Conservation (phyloP, 2,797 vertebrate species). For the Enteromius anoplus region DNA sequence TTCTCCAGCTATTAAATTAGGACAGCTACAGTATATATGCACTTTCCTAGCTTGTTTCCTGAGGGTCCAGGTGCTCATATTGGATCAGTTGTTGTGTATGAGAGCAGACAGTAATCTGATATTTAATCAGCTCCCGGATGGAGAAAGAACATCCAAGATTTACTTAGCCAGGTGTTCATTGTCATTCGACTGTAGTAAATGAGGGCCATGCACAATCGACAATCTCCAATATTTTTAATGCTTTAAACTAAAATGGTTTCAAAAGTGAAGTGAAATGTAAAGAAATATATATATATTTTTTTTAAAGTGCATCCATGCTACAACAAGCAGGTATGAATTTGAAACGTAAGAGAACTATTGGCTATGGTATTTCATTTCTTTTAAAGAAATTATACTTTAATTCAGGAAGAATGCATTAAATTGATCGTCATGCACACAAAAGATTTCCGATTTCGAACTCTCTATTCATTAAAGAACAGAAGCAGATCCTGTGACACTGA, state of each 20-base stretch:
- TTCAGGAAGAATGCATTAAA: background rate
- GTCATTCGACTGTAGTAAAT: slow-evolving; percentile 12
- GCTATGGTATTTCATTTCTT: background rate
- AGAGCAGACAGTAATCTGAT: slow-evolving; percentile 9
- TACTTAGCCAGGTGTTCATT: slow-evolving; percentile 15
- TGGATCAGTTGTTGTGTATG: slow-evolving; percentile 13
- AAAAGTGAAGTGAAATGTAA: background rate
- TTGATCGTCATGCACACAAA: background rate
- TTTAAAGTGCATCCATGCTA: background rate
- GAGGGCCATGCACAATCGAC: background rate
- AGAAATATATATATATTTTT: background rate
- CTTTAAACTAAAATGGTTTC: background rate
- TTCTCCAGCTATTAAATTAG: background rate
- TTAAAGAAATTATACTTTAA: background rate
- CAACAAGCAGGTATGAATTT: background rate
- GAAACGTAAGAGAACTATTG: background rate
- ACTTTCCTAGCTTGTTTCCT: slow-evolving; percentile 3
- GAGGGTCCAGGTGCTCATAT: background rate
- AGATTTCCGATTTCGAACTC: background rate
- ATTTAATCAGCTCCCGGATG: background rate
- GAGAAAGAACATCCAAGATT: slow-evolving; percentile 2
- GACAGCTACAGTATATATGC: background rate
- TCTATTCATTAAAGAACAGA: background rate
- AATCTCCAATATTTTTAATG: too few relatives aligned
- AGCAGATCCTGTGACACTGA: background rate